phyloP scores from a whole-genome alignment of 1,140 invertebrate genomes.

The Saxidomus purpurata region DNA sequence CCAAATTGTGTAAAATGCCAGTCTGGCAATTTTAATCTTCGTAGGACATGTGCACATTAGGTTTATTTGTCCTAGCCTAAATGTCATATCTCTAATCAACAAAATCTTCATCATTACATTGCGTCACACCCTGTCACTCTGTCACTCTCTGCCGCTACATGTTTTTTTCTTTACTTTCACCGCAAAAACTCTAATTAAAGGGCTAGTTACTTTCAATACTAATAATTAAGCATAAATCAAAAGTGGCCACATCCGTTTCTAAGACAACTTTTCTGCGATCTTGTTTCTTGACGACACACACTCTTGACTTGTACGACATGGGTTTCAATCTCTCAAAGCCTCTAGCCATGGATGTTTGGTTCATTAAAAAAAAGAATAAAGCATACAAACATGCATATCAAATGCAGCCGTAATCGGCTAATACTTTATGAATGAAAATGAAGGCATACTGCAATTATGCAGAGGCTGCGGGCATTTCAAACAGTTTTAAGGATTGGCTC shows the following conservation, averaged over 20 bases:
- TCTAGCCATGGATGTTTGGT: neutral
- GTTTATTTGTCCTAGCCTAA: no score
- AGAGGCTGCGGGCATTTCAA: slow-evolving; percentile 2
- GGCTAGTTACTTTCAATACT: slow-evolving; percentile 12
- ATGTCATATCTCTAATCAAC: no score
- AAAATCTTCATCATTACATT: no score
- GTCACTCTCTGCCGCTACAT: neutral
- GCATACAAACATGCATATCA: slow-evolving; percentile 1
- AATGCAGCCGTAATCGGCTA: slow-evolving; percentile 15
- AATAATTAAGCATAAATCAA: slow-evolving; percentile 41
- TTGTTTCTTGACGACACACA: slow-evolving; percentile 15
- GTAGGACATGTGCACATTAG: no score
- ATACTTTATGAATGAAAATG: slow-evolving; percentile 44
- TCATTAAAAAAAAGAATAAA: slow-evolving; percentile 28
- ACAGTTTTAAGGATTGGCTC: slow-evolving; percentile 12
- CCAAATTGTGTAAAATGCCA: no score
- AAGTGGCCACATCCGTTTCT: slow-evolving; percentile 59
- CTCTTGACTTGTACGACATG: slow-evolving; percentile 36
- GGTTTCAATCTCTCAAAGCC: slow-evolving; percentile 38
- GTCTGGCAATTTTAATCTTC: no score
- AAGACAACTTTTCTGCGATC: slow-evolving; percentile 27
- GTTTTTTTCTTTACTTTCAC: neutral
- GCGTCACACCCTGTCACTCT: neutral
- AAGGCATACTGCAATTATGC: neutral
- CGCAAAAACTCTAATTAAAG: slow-evolving; percentile 22